phyloP scores from a whole-genome alignment of 2,888 invertebrate genomes.

The Caenorhabditis sp. region DNA sequence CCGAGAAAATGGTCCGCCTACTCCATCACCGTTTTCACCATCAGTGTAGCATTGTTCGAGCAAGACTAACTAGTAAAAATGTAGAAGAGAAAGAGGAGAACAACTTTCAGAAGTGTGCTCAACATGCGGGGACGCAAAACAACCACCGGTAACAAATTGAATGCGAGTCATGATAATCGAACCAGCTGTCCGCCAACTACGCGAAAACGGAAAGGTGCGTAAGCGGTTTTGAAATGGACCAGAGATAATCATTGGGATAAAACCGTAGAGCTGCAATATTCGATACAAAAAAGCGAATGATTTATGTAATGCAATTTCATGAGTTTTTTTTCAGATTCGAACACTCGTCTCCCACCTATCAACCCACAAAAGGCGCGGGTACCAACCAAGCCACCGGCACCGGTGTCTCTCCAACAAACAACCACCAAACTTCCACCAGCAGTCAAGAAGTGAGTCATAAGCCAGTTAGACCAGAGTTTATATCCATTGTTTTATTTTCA shows the following conservation, averaged over 20 bases:
- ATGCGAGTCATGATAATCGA: conserved; percentile 45
- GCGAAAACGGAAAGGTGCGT: conserved; percentile 57
- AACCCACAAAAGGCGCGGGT: conserved; percentile 27
- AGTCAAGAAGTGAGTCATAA: conserved; percentile 27
- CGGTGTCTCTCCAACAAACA: conserved; percentile 36
- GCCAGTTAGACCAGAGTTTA: background rate
- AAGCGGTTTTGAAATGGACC: no score
- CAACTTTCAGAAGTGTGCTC: conserved; percentile 59
- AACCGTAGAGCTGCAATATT: no score
- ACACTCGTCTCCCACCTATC: conserved; percentile 66
- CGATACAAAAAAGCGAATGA: no score
- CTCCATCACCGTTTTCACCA: conserved; percentile 15
- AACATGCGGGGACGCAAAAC: conserved; percentile 61
- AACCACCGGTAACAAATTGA: conserved; percentile 50
- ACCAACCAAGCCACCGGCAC: conserved; percentile 34
- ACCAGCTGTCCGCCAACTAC: conserved; percentile 65
- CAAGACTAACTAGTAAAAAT: background rate
- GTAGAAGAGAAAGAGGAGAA: background rate
- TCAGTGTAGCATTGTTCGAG: conserved; percentile 33
- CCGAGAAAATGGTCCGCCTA: conserved; percentile 12
- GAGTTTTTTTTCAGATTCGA: conserved; percentile 65
- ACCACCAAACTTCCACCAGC: conserved; percentile 52
- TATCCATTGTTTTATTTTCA: conserved; percentile 20
- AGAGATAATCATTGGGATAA: background rate
- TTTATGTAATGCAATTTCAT: no score